phyloP scores from a whole-genome alignment of 2,797 vertebrate species.

The Sebastes taczanowskii region DNA sequence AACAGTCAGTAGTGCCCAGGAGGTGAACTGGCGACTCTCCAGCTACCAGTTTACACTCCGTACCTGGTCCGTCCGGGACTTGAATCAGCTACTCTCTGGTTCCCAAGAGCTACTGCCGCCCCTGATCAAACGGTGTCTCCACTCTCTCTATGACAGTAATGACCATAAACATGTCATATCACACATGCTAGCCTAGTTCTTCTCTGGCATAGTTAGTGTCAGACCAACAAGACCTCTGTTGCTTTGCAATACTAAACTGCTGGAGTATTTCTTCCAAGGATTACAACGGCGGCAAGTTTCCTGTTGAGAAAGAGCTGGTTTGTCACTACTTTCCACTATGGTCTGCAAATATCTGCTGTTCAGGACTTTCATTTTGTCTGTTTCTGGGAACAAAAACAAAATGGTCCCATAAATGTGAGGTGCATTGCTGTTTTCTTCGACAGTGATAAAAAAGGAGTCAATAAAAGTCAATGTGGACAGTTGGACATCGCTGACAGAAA shows the following conservation, averaged over 20 bases:
- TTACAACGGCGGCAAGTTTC: background rate
- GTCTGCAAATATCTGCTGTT: background rate
- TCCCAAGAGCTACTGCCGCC: background rate
- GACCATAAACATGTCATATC: background rate
- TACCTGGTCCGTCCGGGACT: background rate
- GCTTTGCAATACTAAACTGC: background rate
- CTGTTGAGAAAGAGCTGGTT: background rate
- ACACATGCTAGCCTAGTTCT: background rate
- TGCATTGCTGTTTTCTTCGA: conserved; percentile 1
- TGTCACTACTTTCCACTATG: background rate
- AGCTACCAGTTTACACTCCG: background rate
- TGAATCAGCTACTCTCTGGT: accelerated
- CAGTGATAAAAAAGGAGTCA: conserved; percentile 28
- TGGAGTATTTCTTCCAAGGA: background rate
- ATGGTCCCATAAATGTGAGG: background rate
- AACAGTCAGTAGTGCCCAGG: background rate
- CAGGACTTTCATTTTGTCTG: background rate
- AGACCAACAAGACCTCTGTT: background rate
- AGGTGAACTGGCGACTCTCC: background rate
- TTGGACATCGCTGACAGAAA: conserved; percentile 24
- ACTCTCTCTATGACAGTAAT: background rate
- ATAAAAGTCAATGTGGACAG: conserved; percentile 34
- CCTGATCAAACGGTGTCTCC: background rate
- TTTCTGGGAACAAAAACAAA: background rate
- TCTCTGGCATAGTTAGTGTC: background rate